phyloP scores from a whole-genome alignment of 2,113 vertebrate species.

The Cygnus atratus region DNA sequence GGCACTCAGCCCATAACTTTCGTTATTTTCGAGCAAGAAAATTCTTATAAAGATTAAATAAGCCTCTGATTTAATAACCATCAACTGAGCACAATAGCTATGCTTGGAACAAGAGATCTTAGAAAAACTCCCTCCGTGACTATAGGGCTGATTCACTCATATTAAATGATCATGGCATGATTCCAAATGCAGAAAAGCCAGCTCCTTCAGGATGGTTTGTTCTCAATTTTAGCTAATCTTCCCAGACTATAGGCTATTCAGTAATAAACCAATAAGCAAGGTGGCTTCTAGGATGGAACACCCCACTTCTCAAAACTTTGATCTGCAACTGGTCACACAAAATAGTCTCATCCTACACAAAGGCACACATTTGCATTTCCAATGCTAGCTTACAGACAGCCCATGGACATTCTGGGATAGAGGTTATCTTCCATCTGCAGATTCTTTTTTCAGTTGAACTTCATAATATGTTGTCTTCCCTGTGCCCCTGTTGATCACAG shows the following conservation, averaged over 20 bases:
- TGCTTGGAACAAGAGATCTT: slow-evolving; percentile 46
- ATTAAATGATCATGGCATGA: neutral
- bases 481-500: neutral
- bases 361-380: neutral
- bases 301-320: slow-evolving; percentile 15
- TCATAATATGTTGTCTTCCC: slow-evolving; percentile 49
- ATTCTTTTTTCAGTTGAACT: slow-evolving; percentile 54
- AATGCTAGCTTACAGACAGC: neutral
- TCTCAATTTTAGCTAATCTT: slow-evolving; percentile 50
- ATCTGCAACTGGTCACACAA: neutral
- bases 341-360: neutral
- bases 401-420: neutral
- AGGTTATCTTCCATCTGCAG: neutral
- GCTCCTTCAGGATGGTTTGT: slow-evolving; percentile 38
- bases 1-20: slow-evolving; percentile 58
- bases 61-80: slow-evolving; percentile 54
- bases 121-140: slow-evolving; percentile 54
- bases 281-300: neutral
- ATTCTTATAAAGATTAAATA: slow-evolving; percentile 70
- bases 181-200: slow-evolving; percentile 44
- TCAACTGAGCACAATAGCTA: slow-evolving; percentile 56
- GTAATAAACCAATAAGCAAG: slow-evolving; percentile 3
- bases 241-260: neutral
- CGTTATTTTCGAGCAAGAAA: slow-evolving; percentile 59
- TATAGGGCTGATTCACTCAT: slow-evolving; percentile 25